These are phyloP conservation scores for Myiotriccus ornatus DNA, from an alignment of 2,797 vertebrate genomes.

Conservation along the genomic window DNA sequence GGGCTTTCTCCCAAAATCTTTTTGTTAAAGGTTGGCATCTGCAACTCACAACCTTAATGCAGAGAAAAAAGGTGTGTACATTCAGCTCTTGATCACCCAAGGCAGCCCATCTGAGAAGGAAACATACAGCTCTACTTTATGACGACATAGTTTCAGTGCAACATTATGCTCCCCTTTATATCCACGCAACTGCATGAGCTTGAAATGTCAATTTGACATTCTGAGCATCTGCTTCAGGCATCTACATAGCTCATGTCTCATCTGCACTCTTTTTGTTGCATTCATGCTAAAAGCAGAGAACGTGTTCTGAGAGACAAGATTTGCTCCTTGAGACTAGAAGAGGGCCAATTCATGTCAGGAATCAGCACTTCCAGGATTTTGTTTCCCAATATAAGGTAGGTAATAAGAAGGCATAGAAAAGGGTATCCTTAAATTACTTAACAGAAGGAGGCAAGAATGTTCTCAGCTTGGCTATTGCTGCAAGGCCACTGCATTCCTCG, in stretches of 20 bases:
- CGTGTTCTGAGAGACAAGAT: neutral
- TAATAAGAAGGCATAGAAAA: neutral
- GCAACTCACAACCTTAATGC: neutral
- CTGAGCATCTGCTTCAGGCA: neutral
- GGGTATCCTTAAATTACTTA: neutral
- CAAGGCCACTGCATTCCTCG: neutral
- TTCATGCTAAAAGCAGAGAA: neutral
- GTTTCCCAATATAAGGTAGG: neutral
- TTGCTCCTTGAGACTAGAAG: neutral
- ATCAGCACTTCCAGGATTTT: neutral
- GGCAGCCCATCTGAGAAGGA: neutral
- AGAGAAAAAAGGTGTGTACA: neutral
- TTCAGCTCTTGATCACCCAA: neutral
- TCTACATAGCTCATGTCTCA: neutral
- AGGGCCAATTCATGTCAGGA: neutral
- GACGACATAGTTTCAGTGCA: neutral
- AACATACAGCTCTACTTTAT: neutral
- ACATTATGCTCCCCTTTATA: neutral
- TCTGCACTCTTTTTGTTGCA: neutral
- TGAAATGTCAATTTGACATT: neutral
- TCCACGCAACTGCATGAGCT: neutral
- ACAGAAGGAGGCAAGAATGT: neutral
- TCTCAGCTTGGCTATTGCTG: neutral
- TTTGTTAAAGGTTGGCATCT: neutral
- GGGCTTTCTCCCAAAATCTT: neutral